Evolutionary conservation across 2,797 vertebrate species (phyloP).

Genomic region (Lerista edwardsae): DNA sequence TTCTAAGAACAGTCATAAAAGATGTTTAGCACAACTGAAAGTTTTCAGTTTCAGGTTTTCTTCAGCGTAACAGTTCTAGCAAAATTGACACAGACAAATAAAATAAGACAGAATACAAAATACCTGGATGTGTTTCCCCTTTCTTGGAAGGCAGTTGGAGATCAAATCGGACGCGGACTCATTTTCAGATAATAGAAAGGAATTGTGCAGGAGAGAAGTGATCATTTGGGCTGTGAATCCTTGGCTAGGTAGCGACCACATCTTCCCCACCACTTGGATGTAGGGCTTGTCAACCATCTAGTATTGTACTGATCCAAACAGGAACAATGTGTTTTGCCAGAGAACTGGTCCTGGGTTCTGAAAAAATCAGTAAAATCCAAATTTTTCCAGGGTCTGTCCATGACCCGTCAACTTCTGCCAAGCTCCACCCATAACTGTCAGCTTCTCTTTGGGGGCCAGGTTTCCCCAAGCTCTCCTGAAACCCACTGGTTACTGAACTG

Average conservation of each 20-base stretch:
- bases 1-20: conserved; percentile 64
- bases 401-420: too few relatives aligned
- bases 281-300: not conserved
- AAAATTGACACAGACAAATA: not conserved
- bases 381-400: not conserved
- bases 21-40: conserved; percentile 63
- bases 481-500: too few relatives aligned
- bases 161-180: not conserved
- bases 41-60: conserved; percentile 53
- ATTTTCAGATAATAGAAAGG: not conserved
- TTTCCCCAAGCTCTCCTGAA: too few relatives aligned
- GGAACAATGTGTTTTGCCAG: not conserved
- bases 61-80: conserved; percentile 63
- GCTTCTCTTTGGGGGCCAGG: not conserved
- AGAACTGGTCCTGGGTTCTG: not conserved
- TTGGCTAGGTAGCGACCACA: not conserved
- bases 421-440: not conserved
- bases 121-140: conserved; percentile 31
- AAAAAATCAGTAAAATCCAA: not conserved
- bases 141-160: not conserved
- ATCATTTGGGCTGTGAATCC: too few relatives aligned
- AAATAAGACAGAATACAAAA: conserved; percentile 51
- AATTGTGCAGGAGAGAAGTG: not conserved
- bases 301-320: not conserved
- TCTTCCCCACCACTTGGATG: too few relatives aligned